A percentile compares a stretch with the other conserved stretches of the same genome.
Conservation (phyloP, 2,797 vertebrate species). For the Chaenodraco wilsoni region DNA sequence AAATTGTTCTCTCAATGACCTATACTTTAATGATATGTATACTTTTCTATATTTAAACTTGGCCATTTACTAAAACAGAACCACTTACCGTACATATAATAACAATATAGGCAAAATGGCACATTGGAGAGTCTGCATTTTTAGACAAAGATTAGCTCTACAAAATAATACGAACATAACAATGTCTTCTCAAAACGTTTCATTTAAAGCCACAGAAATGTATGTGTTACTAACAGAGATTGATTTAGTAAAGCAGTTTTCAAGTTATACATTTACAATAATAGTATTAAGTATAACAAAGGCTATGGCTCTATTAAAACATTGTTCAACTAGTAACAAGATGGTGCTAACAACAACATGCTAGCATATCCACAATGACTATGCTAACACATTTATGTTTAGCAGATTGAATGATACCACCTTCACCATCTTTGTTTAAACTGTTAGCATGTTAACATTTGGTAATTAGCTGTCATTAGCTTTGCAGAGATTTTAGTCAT, state of each 20-base stretch:
- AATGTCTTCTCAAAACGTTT: neutral
- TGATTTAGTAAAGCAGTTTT: too few species aligned
- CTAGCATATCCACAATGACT: neutral
- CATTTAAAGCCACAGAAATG: neutral
- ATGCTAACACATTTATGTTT: neutral
- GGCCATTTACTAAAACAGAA: neutral
- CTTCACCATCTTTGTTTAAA: neutral
- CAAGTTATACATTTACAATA: too few species aligned
- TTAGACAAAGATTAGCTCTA: neutral
- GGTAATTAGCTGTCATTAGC: neutral
- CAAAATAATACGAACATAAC: neutral
- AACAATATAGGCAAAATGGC: neutral
- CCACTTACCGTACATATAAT: too few species aligned
- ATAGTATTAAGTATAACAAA: neutral
- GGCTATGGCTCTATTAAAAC: neutral
- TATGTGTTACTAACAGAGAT: too few species aligned
- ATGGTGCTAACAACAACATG: neutral
- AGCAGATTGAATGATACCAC: neutral
- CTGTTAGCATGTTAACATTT: neutral
- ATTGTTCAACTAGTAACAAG: too few species aligned
- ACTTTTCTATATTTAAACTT: neutral
- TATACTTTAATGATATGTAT: neutral
- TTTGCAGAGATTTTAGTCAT: neutral
- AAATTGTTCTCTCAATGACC: neutral
- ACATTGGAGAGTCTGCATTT: neutral